These are phyloP conservation scores for Leptinotarsa lineolata DNA, from an alignment of 1,140 invertebrate species.

Conservation along the genomic window DNA sequence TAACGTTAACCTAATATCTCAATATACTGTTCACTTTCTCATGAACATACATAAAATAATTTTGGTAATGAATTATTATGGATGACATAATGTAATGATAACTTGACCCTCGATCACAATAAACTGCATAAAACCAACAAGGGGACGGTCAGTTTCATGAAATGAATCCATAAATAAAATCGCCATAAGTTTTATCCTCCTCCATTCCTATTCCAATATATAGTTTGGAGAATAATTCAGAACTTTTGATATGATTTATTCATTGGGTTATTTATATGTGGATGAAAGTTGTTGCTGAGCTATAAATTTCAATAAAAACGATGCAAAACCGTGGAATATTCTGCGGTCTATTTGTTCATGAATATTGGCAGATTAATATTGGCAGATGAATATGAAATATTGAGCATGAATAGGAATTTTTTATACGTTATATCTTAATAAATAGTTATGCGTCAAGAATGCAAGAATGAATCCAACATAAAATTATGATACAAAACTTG, in stretches of 20 bases:
- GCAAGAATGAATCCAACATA: slow-evolving; percentile 25
- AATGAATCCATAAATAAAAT: slow-evolving; percentile 27
- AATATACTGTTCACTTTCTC: no score
- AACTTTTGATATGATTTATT: slow-evolving; percentile 25
- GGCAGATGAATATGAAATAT: no score
- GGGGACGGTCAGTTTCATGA: slow-evolving; percentile 22
- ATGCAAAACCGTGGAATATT: background rate
- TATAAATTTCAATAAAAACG: slow-evolving; percentile 11
- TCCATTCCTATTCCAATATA: slow-evolving; percentile 4
- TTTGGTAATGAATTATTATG: background rate
- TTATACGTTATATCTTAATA: background rate
- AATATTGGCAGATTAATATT: no score
- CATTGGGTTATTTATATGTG: slow-evolving; percentile 15
- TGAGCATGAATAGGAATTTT: no score
- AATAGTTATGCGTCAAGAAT: slow-evolving; percentile 30
- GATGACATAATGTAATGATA: background rate
- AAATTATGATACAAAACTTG: slow-evolving; percentile 27
- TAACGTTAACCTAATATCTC: no score
- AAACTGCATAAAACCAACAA: slow-evolving; percentile 22
- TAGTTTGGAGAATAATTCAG: slow-evolving; percentile 18
- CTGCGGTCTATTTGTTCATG: no score
- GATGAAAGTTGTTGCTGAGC: slow-evolving; percentile 18
- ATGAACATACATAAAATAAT: no score
- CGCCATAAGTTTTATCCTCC: slow-evolving; percentile 22
- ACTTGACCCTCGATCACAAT: slow-evolving; percentile 19